These are phyloP conservation scores for Cisticola juncidis DNA, from an alignment of 2,113 vertebrate genomes.

Conservation along the genomic window DNA sequence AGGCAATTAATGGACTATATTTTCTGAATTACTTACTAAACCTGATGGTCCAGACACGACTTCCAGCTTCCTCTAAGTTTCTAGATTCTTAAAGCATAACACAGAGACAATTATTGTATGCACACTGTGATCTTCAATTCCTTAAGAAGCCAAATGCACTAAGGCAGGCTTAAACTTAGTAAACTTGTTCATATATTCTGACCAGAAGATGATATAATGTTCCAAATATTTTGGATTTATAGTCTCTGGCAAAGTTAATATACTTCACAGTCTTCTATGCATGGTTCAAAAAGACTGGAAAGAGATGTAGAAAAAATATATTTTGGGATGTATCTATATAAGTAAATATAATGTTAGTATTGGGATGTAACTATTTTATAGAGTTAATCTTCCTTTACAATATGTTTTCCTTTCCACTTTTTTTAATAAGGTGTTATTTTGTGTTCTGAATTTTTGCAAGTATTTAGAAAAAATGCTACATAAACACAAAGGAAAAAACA, in stretches of 20 bases:
- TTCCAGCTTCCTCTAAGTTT: background rate
- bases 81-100: background rate
- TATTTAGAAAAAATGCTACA: background rate
- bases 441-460: background rate
- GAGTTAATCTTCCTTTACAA: background rate
- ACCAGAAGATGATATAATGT: background rate
- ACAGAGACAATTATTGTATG: background rate
- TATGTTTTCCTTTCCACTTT: background rate
- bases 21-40: background rate
- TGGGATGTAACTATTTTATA: background rate
- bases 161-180: background rate
- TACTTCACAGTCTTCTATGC: background rate
- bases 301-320: background rate
- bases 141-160: background rate
- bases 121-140: fast-evolving
- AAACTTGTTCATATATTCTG: background rate
- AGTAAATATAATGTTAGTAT: background rate
- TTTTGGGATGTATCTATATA: background rate
- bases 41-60: background rate
- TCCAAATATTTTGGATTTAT: background rate
- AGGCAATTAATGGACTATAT: background rate
- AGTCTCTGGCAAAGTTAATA: background rate
- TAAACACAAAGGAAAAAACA: background rate
- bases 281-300: background rate
- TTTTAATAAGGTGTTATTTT: background rate